A percentile compares a stretch with the other conserved stretches of the same genome.
phyloP scores from a whole-genome alignment of 2,888 invertebrate species.

The Anagyrus pseudococci region DNA sequence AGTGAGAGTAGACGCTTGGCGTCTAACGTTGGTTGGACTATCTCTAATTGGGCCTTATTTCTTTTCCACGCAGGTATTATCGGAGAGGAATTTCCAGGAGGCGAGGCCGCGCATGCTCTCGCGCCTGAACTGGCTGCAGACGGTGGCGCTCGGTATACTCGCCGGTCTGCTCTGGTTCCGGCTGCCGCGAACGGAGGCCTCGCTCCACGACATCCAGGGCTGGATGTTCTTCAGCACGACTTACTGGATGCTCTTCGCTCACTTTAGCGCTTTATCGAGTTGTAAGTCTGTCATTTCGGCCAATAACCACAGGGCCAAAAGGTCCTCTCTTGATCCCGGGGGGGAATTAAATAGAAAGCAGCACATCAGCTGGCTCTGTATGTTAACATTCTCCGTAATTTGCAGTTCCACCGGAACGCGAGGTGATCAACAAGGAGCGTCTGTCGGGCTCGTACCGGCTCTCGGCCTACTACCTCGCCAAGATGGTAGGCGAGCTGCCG shows the following conservation, averaged over 20 bases:
- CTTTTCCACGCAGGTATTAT: constrained; percentile 65
- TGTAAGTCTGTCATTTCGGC: constrained; percentile 74
- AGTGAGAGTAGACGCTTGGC: constrained; percentile 36
- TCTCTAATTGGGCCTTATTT: too few relatives aligned
- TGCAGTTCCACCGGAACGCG: constrained; percentile 78
- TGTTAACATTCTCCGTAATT: constrained; percentile 12
- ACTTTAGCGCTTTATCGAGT: constrained; percentile 79
- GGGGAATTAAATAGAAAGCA: too few relatives aligned
- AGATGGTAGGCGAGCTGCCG: constrained; percentile 82
- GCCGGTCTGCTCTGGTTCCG: constrained; percentile 82
- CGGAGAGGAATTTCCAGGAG: constrained; percentile 78
- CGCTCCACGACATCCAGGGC: constrained; percentile 79
- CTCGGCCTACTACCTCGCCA: constrained; percentile 81
- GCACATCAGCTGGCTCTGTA: too few relatives aligned
- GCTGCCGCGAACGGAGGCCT: constrained; percentile 76
- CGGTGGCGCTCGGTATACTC: constrained; percentile 73
- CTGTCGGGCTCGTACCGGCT: constrained; percentile 79
- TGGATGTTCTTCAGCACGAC: constrained; percentile 86
- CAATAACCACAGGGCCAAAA: too few relatives aligned
- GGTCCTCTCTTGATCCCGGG: too few relatives aligned
- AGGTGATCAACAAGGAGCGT: constrained; percentile 81
- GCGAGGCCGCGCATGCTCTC: constrained; percentile 78
- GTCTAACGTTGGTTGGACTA: background rate
- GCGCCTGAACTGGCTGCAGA: constrained; percentile 79
- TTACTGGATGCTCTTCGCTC: constrained; percentile 83